Percentiles rank a stretch among this genome's conserved stretches.
phyloP scores from a whole-genome alignment of 1,140 invertebrate genomes.

The Eueides isabella region DNA sequence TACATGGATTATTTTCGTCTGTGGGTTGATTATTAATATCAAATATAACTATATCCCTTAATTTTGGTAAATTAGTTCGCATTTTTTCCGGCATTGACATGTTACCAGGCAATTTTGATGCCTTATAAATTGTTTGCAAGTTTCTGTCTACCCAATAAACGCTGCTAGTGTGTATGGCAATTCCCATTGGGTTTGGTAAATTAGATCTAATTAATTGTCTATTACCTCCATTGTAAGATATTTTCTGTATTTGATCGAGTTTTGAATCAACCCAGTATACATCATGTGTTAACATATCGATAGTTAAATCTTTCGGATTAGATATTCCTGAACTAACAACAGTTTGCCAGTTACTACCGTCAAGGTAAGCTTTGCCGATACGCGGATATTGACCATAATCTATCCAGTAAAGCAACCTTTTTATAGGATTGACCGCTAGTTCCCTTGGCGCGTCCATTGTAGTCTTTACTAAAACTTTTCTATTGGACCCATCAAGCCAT shows the following conservation, averaged over 20 bases:
- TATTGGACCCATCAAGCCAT: conserved; percentile 93
- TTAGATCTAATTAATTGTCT: conserved; percentile 93
- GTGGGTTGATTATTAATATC: conserved; percentile 93
- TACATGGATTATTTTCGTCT: conserved; percentile 91
- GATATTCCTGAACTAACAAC: conserved; percentile 95
- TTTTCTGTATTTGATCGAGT: conserved; percentile 95
- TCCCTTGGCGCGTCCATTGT: conserved; percentile 96
- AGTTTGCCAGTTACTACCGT: conserved; percentile 93
- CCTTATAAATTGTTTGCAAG: conserved; percentile 93
- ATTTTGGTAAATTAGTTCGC: conserved; percentile 91
- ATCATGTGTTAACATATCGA: conserved; percentile 97
- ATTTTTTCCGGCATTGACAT: conserved; percentile 86
- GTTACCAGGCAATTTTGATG: conserved; percentile 90
- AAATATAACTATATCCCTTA: conserved; percentile 95
- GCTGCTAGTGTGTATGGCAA: conserved; percentile 91
- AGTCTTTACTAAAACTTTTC: conserved; percentile 96
- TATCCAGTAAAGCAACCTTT: conserved; percentile 97
- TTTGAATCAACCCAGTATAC: conserved; percentile 99
- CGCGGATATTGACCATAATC: conserved; percentile 98
- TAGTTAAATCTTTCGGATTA: conserved; percentile 95
- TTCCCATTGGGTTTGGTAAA: conserved; percentile 97
- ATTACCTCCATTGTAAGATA: conserved; percentile 90
- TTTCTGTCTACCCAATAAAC: conserved; percentile 99
- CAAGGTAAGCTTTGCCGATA: conserved; percentile 94
- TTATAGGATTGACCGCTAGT: conserved; percentile 97